A percentile compares a stretch with the other conserved stretches of the same genome.
Conservation (phyloP, 2,888 invertebrate species). For the Meta bourneti region DNA sequence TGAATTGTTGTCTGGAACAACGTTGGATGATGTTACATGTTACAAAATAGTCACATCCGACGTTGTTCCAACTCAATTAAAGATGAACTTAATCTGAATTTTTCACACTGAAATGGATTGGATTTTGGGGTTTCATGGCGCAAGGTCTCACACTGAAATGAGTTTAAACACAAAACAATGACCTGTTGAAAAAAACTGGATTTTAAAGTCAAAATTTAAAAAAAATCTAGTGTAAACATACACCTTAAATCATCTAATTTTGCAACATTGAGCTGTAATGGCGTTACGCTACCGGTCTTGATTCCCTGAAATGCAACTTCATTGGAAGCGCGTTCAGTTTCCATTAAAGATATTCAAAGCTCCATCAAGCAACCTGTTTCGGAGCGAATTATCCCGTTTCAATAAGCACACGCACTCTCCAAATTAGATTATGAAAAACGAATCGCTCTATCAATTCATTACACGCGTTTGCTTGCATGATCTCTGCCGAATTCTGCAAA, state of each 20-base stretch:
- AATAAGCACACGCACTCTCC: not conserved
- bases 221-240: no score
- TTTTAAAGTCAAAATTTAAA: no score
- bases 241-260: not conserved
- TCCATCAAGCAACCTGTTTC: not conserved
- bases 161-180: no score
- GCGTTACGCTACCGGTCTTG: not conserved
- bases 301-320: not conserved
- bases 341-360: not conserved
- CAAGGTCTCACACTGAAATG: no score
- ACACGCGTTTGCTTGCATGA: conserved; percentile 10
- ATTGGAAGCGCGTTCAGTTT: not conserved
- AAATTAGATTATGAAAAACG: conserved; percentile 33
- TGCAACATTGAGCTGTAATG: not conserved
- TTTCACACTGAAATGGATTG: no score
- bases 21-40: no score
- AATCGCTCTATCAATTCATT: conserved; percentile 29
- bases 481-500: not conserved
- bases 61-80: no score
- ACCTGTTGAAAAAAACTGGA: no score
- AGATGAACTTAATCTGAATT: no score
- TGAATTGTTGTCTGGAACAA: no score
- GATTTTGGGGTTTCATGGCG: no score
- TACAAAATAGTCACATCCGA: no score
- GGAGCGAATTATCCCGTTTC: not conserved